Base-by-base conservation (phyloP, 2,888 invertebrate genomes). In the Uloborus plumipes region DNA sequence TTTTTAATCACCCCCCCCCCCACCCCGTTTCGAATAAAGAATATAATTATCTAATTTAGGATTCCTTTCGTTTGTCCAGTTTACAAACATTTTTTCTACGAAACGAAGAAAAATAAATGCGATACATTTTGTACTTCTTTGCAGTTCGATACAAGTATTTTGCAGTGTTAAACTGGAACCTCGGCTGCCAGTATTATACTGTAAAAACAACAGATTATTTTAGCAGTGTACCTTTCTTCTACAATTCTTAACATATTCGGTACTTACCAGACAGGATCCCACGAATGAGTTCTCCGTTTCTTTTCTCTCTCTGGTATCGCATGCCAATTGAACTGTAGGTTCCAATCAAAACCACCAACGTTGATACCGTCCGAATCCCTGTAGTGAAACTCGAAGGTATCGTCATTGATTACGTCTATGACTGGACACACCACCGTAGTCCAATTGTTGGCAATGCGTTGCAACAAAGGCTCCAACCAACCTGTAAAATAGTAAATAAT, bases 241-340 rank as follows among this genome's bases (percentile, higher is more conserved):
- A n/a, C 6, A 53, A 53, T n/a, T 53, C 3, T 3, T 2, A 53
- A 53, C 53, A 53, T n/a, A 2, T 15, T 15, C 22, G 22, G 18
- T 15, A 61, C 86, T 84, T 84, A 89, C 92, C 93, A 94, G 4
- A 98, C 96, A 0, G 98, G 97, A 89, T 98, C 98, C 6, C 97
- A 96, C 0, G 94, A 91, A 89, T 95, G 94, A 88, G 93, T 92
- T 88, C 97, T 95, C 84, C 94, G 92, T 87, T 94, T 93, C 88
- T 93, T 93, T 89, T 98, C 98, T 78, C 92, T 78, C 15, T 98
- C 94, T 0, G 99, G 99, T 77, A 99, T 96, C 49, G 95, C 93
- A 89, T 99, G 99, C 99, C 99, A 99, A 91, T 98, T 99, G 91
- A 99, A 99, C 91, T 93, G 91, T 62, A 92, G 88, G 87, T 91